Conservation (phyloP, 2,113 vertebrate species). For the Typhlomys cinereus region DNA sequence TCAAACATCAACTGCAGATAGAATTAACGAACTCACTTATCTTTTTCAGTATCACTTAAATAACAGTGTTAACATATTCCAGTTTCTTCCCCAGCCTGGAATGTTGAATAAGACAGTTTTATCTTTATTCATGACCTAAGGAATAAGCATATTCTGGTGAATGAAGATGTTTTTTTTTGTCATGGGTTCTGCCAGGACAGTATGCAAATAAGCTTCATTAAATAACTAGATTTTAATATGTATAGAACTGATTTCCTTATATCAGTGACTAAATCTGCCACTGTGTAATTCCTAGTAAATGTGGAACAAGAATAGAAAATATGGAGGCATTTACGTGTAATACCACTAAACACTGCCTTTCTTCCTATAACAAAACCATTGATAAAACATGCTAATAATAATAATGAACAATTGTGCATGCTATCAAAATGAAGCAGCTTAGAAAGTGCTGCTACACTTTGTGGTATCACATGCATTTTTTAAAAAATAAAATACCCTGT, state of each 20-base stretch:
- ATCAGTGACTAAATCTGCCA: neutral
- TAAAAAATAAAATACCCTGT: constrained; percentile 30
- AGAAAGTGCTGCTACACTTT: constrained; percentile 16
- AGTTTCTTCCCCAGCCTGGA: neutral
- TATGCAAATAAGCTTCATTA: constrained; percentile 28
- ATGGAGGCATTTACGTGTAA: constrained; percentile 5
- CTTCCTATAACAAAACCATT: neutral
- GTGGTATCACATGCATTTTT: neutral
- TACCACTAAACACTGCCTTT: neutral
- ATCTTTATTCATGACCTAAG: constrained; percentile 33
- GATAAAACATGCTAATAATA: neutral
- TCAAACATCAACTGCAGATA: neutral
- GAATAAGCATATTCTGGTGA: constrained; percentile 39
- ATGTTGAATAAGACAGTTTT: constrained; percentile 27
- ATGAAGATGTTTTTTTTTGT: neutral
- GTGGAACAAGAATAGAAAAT: constrained; percentile 8
- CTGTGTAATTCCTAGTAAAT: constrained; percentile 55
- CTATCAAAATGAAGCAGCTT: neutral
- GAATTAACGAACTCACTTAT: constrained; percentile 25
- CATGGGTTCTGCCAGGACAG: constrained; percentile 6
- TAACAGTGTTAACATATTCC: neutral
- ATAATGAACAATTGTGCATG: neutral
- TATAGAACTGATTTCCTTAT: neutral
- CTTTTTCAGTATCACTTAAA: constrained; percentile 30
- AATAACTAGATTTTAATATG: constrained; percentile 30